Base-by-base conservation (phyloP, 1,140 invertebrate species). In the Drosophila pectinifera region DNA sequence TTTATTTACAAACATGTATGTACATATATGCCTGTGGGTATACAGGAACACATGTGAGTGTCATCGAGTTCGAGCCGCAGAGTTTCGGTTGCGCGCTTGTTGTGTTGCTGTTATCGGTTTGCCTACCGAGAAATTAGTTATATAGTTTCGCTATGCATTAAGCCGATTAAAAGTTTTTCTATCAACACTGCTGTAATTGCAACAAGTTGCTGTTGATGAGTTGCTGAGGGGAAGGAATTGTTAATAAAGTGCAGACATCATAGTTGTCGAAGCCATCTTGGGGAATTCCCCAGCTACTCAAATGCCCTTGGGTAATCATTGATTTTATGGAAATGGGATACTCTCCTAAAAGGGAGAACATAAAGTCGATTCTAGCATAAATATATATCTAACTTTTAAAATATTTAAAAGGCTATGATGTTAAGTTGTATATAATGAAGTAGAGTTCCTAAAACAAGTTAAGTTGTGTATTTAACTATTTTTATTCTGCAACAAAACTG, bases 101-200 rank as follows among this genome's bases (percentile, higher is more conserved):
- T 67, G 34, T 69, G 24, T 46, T 45, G 34, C 18, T 56, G 41
- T 38, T 56, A 16, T 45, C 34, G 26, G 24, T 54, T 46, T 45
- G 41, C 46, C 26, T 68, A 55, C 13, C 38, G 18, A 45, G 58
- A 77, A 79, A 84, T 73, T 48, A 64, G 62, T 73, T 64, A 67
- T 68, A 59, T 61, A 61, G 67, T 74, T 54, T 58, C 63, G 36
- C 57, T 46, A 20, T 54, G 24, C 55, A 65, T 68, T 69, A 57
- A 43, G 67, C 42, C 57, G 55, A 77, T 85, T 73, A 62, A 79
- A 80, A 83, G 45, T 80, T 80, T 76, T 68, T 18, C 62, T 43
- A 73, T 73, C 68, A 73, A 65, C 69, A 54, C 26, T 31, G 70
- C 55, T 41, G 28, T 78, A 28, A 49, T 41, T 36, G 64, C 64